A percentile compares a stretch with the other conserved stretches of the same genome.
These are phyloP conservation scores for Ostrea denselamellosa DNA, from an alignment of 1,140 invertebrate species.

Conservation along the genomic window DNA sequence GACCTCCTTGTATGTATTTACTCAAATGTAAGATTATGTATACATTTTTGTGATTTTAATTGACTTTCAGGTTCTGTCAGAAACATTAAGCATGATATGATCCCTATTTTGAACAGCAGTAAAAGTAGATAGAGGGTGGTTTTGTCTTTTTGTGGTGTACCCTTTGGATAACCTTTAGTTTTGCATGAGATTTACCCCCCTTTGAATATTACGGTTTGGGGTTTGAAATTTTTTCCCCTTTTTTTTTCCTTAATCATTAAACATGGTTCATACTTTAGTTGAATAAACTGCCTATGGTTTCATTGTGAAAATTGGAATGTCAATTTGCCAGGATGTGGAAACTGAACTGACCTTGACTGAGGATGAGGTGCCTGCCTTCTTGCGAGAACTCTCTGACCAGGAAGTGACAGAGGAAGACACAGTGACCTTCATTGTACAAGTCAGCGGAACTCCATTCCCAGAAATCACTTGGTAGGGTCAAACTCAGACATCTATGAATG, in stretches of 20 bases:
- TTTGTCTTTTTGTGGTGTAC: slow-evolving; percentile 21
- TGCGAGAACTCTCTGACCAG: slow-evolving; percentile 66
- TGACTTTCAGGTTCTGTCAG: slow-evolving; percentile 11
- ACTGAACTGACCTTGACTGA: slow-evolving; percentile 57
- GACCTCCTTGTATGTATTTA: neutral
- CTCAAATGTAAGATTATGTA: neutral
- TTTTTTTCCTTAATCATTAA: neutral
- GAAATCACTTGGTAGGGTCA: slow-evolving; percentile 74
- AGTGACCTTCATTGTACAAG: slow-evolving; percentile 78
- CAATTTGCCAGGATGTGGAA: slow-evolving; percentile 26
- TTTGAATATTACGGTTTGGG: neutral
- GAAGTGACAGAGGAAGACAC: slow-evolving; percentile 75
- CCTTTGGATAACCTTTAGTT: neutral
- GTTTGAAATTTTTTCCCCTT: neutral
- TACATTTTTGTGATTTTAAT: neutral
- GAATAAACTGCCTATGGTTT: neutral
- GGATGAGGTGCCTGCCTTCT: slow-evolving; percentile 66
- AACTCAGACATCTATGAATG: neutral
- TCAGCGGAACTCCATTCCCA: slow-evolving; percentile 74
- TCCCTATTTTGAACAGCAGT: neutral
- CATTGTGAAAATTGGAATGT: neutral
- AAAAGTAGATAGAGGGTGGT: neutral
- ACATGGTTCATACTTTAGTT: neutral
- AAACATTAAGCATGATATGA: neutral
- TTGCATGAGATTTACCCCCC: neutral